Percentiles rank a stretch among this genome's conserved stretches.
Evolutionary conservation across 2,797 vertebrate species (phyloP).

Genomic region (Sebastes nivosus): DNA sequence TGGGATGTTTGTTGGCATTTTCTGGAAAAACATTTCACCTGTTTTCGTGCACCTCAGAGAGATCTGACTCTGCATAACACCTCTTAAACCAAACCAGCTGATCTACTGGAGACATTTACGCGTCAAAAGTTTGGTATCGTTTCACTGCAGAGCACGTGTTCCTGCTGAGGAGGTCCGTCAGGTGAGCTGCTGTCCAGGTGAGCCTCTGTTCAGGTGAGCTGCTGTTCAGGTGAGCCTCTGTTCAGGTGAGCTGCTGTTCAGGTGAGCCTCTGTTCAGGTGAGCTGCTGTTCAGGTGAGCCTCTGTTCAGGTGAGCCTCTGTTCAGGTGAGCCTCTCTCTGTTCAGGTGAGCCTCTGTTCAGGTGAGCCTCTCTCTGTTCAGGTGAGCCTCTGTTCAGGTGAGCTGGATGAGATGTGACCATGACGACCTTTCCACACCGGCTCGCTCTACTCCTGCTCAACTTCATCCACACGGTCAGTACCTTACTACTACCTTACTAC

Average conservation of each 20-base stretch:
- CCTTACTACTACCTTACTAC: not conserved
- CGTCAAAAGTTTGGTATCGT: not conserved
- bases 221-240: not conserved
- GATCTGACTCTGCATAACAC: constrained; percentile 13
- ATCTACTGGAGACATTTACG: not conserved
- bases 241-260: no score
- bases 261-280: no score
- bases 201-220: not conserved
- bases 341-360: no score
- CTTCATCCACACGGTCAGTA: no score
- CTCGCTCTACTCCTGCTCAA: no score
- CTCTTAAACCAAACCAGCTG: not conserved
- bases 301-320: no score
- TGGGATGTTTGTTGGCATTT: not conserved
- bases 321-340: no score
- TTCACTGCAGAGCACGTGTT: not conserved
- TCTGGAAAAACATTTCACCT: no score
- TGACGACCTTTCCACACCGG: no score
- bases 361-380: not conserved
- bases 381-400: constrained; percentile 2
- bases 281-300: not conserved
- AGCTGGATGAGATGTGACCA: no score
- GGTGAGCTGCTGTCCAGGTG: not conserved
- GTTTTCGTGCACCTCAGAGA: no score
- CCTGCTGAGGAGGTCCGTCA: constrained; percentile 15